These are phyloP conservation scores for Intellagama lesueurii DNA, from an alignment of 2,797 vertebrate genomes.

Conservation along the genomic window DNA sequence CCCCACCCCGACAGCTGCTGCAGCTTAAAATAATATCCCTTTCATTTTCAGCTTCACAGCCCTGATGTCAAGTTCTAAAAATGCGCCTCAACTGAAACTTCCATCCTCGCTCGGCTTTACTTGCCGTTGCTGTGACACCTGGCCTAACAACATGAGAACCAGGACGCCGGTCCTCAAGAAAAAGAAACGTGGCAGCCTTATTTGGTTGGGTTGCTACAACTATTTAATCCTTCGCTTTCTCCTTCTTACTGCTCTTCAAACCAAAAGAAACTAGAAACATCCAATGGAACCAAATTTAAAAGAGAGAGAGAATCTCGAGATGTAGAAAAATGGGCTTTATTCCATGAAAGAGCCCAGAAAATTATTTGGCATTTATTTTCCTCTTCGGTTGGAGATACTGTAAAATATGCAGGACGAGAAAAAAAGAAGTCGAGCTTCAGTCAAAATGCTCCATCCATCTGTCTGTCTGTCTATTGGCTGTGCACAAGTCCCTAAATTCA, in stretches of 20 bases:
- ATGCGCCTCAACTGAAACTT: slow-evolving; percentile 52
- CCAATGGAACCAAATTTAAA: too few species aligned
- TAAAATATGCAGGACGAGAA: background rate
- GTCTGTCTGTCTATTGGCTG: background rate
- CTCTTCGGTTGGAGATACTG: background rate
- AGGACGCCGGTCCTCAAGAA: background rate
- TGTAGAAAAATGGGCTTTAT: too few species aligned
- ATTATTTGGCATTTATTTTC: background rate
- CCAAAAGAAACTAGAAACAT: too few species aligned
- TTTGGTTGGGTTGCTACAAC: background rate
- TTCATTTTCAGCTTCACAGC: slow-evolving; percentile 69
- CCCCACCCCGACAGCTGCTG: slow-evolving; percentile 56
- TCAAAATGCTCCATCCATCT: background rate
- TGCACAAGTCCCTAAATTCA: too few species aligned
- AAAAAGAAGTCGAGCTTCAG: background rate
- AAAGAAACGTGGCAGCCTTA: background rate
- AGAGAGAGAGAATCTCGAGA: too few species aligned
- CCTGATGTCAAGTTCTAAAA: slow-evolving; percentile 60
- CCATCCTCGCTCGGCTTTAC: slow-evolving; percentile 41
- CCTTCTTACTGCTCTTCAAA: too few species aligned
- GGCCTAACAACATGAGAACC: background rate
- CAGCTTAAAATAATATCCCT: slow-evolving; percentile 32
- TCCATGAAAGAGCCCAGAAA: too few species aligned
- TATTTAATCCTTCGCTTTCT: too few species aligned
- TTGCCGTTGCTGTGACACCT: slow-evolving; percentile 50